Base-by-base conservation (phyloP, 2,797 vertebrate species). In the Darevskia mixta region DNA sequence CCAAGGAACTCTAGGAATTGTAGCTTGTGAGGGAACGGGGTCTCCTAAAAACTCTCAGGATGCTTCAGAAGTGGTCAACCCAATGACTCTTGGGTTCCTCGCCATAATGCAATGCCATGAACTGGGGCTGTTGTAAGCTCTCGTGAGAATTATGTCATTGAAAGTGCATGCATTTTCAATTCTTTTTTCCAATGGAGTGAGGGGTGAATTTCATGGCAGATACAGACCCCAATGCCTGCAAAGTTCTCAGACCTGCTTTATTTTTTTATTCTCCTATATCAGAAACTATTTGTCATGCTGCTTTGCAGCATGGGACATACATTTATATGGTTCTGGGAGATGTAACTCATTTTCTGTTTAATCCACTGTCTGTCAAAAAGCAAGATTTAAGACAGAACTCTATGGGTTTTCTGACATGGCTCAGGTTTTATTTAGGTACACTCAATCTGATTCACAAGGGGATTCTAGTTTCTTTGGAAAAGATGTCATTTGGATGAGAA, bases 291-390 rank as follows among this genome's bases (percentile, higher is more conserved):
- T 95, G 93, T 96, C 94, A 96, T 79, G 41, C 94, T 88, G 79
- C 91, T 90, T 73, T 89, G 91, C 82, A 61, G 6, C 29, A 84
- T 91, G 92, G 94, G 67, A 88, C 88, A 87, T 73, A 0, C 91
- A 32, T 55, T 90, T 94, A 82, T 89, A 78, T 71, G 88, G 82
- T 93, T 92, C 88, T 90, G 79, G 79, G 90, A 94, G 92, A 92
- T 89, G 86, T 92, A 95, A 92, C 92, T 94, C 88, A 92, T 94
- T 95, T 94, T 75, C 93, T 93, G 79, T 93, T 95, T 95, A 93
- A 95, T 94, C 93, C 90, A 88, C 88, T 95, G 88, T 49, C 89
- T 93, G 86, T 94, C 93, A 94, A 89, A 91, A 82, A 49, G 27
- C n/a, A n/a, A 92, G 90, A 92, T 95, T 96, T 93, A 88, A 89